A percentile compares a stretch with the other conserved stretches of the same genome.
These are phyloP conservation scores for Xylota segnis DNA, from an alignment of 2,888 invertebrate species.

Conservation along the genomic window DNA sequence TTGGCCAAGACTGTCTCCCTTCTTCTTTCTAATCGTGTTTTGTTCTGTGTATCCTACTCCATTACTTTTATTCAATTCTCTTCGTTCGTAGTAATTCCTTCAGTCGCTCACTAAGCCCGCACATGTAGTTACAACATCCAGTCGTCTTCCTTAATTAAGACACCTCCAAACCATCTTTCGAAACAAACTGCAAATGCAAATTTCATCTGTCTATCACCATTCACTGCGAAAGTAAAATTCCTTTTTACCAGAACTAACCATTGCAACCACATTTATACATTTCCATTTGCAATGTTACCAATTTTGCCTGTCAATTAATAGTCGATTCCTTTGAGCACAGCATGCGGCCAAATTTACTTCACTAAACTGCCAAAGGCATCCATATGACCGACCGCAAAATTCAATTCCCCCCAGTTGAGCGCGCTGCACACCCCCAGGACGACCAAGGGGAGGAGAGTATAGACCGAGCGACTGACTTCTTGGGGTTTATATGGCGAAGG, in stretches of 20 bases:
- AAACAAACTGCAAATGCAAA: background rate
- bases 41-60: too few relatives aligned
- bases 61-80: too few relatives aligned
- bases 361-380: constrained; percentile 53
- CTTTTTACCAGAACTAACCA: background rate
- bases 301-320: constrained; percentile 50
- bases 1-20: too few relatives aligned
- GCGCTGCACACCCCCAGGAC: constrained; percentile 1
- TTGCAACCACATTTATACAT: background rate
- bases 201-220: background rate
- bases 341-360: constrained; percentile 55
- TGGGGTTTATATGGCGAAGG: constrained; percentile 37
- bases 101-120: too few relatives aligned
- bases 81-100: too few relatives aligned
- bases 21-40: too few relatives aligned
- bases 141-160: too few relatives aligned
- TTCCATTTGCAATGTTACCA: constrained; percentile 28
- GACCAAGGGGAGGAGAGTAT: too few relatives aligned
- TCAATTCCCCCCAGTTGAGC: constrained; percentile 43
- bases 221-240: background rate
- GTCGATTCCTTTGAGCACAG: constrained; percentile 51
- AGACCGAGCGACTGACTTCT: constrained; percentile 17
- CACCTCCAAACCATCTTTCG: too few relatives aligned
- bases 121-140: too few relatives aligned
- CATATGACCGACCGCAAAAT: constrained; percentile 57